Percentiles rank a stretch among this genome's conserved stretches.
Evolutionary conservation across 1,140 invertebrate species (phyloP).

Genomic region (Ylistrum balloti): DNA sequence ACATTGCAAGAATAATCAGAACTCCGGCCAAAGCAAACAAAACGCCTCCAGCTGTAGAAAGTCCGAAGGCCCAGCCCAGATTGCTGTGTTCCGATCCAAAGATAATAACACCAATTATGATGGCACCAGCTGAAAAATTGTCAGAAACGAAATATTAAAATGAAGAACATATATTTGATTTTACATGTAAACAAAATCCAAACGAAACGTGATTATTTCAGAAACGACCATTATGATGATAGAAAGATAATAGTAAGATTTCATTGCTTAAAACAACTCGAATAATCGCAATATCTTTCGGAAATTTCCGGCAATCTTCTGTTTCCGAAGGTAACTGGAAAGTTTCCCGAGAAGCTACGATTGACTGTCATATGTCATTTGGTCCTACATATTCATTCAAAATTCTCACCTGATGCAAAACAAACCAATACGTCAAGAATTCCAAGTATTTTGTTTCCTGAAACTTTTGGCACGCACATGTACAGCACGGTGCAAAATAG

Average conservation of each 20-base stretch:
- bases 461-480: conserved; percentile 20
- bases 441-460: background rate
- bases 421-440: background rate
- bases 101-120: background rate
- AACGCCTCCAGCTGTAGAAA: background rate
- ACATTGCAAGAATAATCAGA: background rate
- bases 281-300: too few species aligned
- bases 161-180: background rate
- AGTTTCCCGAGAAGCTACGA: too few species aligned
- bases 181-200: background rate
- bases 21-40: background rate
- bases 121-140: background rate
- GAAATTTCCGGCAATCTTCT: too few species aligned
- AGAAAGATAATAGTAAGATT: too few species aligned
- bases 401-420: conserved; percentile 2
- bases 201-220: too few species aligned
- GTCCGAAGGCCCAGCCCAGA: background rate
- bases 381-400: too few species aligned
- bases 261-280: too few species aligned
- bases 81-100: background rate
- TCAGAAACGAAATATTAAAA: background rate
- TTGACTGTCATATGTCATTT: too few species aligned
- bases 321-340: too few species aligned
- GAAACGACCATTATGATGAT: too few species aligned
- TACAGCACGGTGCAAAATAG: background rate